Conservation (phyloP, 2,113 vertebrate genomes). For the Brachypteracias leptosomus region DNA sequence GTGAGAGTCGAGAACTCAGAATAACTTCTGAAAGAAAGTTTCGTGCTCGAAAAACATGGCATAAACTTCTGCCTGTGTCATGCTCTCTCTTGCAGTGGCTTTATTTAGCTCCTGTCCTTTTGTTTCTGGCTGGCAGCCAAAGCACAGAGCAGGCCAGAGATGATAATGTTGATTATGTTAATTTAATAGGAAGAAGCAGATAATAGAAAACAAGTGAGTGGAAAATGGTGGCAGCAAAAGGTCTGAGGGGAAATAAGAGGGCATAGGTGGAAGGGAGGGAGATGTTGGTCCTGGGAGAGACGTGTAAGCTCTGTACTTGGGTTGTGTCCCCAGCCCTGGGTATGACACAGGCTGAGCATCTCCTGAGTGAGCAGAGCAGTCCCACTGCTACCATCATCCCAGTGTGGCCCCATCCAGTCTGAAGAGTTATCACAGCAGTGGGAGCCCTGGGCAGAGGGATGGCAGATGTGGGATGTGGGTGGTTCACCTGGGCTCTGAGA, state of each 20-base stretch:
- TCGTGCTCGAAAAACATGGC: neutral
- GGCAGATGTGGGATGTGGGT: neutral
- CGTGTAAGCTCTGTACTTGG: neutral
- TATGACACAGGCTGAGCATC: fast-evolving
- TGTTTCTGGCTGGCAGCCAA: neutral
- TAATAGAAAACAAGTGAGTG: neutral
- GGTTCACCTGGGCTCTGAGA: neutral
- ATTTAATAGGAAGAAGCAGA: conserved; percentile 37
- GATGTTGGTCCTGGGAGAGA: neutral
- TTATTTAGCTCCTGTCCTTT: neutral
- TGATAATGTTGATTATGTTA: neutral
- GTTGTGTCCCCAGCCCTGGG: neutral
- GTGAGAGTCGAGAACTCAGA: neutral
- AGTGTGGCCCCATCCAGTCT: fast-evolving
- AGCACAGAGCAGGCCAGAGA: neutral
- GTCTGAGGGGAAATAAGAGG: neutral
- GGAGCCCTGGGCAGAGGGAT: neutral
- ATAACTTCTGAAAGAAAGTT: neutral
- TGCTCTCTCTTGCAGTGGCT: neutral
- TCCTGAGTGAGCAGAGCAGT: neutral
- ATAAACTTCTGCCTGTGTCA: neutral
- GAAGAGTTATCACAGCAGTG: fast-evolving
- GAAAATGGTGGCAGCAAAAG: neutral
- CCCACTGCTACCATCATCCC: fast-evolving
- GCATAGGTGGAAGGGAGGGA: neutral